Conservation (phyloP, 2,888 invertebrate species). For the Ennomos quercinarius region DNA sequence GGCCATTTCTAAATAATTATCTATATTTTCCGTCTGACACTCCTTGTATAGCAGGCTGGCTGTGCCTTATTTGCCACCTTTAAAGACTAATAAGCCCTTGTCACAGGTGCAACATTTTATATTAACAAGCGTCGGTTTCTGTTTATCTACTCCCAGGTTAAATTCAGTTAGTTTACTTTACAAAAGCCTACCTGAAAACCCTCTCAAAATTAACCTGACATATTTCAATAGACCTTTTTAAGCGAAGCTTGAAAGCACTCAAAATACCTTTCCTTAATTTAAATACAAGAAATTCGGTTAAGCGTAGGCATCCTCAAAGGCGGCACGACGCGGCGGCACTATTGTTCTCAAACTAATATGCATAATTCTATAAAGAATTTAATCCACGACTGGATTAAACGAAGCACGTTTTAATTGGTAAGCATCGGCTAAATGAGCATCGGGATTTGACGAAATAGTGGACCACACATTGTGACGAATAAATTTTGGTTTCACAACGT, state of each 20-base stretch:
- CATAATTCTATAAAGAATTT: constrained; percentile 40
- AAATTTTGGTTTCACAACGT: constrained; percentile 49
- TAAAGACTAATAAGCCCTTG: not conserved
- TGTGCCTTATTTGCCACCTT: not conserved
- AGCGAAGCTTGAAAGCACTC: constrained; percentile 1
- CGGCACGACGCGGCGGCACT: constrained; percentile 34
- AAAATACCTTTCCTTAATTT: constrained; percentile 16
- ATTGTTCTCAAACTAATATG: constrained; percentile 40
- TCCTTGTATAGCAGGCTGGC: too few species aligned
- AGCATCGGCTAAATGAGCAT: constrained; percentile 24
- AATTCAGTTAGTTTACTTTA: not conserved
- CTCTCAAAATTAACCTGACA: not conserved
- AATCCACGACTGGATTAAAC: constrained; percentile 32
- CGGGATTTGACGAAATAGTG: constrained; percentile 37
- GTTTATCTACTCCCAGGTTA: too few species aligned
- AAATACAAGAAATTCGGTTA: constrained; percentile 29
- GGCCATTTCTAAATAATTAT: too few species aligned
- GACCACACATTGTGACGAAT: constrained; percentile 56
- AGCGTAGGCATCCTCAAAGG: constrained; percentile 31
- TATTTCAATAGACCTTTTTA: constrained; percentile 1
- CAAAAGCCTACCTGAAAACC: not conserved
- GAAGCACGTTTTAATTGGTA: constrained; percentile 39
- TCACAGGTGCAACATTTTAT: too few species aligned
- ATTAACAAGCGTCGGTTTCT: too few species aligned
- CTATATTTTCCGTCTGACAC: too few species aligned